Percentiles rank a stretch among this genome's conserved stretches.
phyloP scores from a whole-genome alignment of 2,797 vertebrate species.

The Cirrhinus molitorella region DNA sequence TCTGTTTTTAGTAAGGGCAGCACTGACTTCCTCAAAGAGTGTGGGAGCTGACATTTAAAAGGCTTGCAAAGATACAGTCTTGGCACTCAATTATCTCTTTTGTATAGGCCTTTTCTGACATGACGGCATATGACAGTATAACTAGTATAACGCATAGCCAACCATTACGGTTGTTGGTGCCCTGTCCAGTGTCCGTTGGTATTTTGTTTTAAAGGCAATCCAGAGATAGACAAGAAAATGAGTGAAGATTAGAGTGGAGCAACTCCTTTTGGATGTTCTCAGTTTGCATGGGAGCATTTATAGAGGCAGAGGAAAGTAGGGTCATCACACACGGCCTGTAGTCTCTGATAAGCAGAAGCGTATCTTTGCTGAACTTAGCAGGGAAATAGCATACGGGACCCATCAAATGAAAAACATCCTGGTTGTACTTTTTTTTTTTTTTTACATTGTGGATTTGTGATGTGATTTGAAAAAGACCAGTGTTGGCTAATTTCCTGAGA shows the following conservation, averaged over 20 bases:
- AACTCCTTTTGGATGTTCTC: neutral
- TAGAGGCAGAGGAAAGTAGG: slow-evolving; percentile 10
- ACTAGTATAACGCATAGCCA: neutral
- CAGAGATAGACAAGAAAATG: slow-evolving; percentile 5
- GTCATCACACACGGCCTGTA: neutral
- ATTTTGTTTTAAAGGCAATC: slow-evolving; percentile 8
- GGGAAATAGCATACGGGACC: neutral
- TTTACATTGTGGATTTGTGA: slow-evolving; percentile 2
- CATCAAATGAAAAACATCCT: slow-evolving; percentile 22
- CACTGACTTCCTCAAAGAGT: slow-evolving; percentile 59
- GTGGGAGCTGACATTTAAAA: slow-evolving; percentile 54
- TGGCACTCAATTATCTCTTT: slow-evolving; percentile 4
- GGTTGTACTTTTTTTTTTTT: neutral
- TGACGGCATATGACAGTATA: neutral
- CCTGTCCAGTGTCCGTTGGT: neutral
- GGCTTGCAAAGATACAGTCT: slow-evolving; percentile 46
- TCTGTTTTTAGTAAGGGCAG: slow-evolving; percentile 57
- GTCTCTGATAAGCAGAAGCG: slow-evolving; percentile 23
- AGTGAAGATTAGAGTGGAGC: neutral
- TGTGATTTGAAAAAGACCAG: slow-evolving; percentile 14
- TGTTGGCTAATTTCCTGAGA: slow-evolving; percentile 36
- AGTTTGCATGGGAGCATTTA: slow-evolving; percentile 3
- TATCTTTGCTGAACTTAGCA: slow-evolving; percentile 2
- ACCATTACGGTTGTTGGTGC: neutral
- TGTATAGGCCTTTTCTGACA: neutral